These are phyloP conservation scores for Asarcornis scutulata DNA, from an alignment of 2,113 vertebrate genomes.

Conservation along the genomic window DNA sequence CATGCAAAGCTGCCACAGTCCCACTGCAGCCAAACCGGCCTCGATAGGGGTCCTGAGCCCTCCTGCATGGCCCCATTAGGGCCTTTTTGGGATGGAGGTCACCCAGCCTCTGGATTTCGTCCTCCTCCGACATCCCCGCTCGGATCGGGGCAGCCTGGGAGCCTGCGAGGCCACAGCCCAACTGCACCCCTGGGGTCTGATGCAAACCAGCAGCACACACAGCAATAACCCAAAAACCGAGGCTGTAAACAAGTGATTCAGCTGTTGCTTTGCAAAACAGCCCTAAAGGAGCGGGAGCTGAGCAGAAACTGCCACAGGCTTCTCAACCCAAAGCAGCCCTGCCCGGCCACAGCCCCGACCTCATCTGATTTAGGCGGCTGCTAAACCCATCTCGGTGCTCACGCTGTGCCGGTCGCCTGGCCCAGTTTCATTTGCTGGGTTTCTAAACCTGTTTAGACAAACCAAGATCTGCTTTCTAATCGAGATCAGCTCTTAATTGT, in stretches of 20 bases:
- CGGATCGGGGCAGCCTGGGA: accelerated
- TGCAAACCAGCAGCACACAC: background rate
- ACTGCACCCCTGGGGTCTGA: background rate
- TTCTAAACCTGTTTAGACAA: constrained; percentile 58
- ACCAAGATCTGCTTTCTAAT: constrained; percentile 22
- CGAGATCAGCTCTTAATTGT: constrained; percentile 15
- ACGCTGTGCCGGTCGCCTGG: background rate
- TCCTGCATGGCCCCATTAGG: accelerated
- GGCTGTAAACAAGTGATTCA: background rate
- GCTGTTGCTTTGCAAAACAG: background rate
- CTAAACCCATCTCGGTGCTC: constrained; percentile 33
- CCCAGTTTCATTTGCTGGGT: constrained; percentile 30
- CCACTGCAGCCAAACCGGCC: background rate
- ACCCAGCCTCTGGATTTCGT: background rate
- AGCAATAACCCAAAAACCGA: accelerated
- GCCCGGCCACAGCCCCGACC: background rate
- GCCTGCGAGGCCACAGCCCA: background rate
- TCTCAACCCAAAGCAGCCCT: background rate
- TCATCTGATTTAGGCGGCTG: constrained; percentile 25
- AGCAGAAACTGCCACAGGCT: background rate
- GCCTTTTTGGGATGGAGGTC: background rate
- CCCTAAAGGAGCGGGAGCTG: background rate
- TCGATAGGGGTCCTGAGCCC: accelerated
- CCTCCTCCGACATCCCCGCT: accelerated
- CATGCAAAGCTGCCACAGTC: background rate